phyloP scores from a whole-genome alignment of 2,888 invertebrate species.

The Buathra laborator region DNA sequence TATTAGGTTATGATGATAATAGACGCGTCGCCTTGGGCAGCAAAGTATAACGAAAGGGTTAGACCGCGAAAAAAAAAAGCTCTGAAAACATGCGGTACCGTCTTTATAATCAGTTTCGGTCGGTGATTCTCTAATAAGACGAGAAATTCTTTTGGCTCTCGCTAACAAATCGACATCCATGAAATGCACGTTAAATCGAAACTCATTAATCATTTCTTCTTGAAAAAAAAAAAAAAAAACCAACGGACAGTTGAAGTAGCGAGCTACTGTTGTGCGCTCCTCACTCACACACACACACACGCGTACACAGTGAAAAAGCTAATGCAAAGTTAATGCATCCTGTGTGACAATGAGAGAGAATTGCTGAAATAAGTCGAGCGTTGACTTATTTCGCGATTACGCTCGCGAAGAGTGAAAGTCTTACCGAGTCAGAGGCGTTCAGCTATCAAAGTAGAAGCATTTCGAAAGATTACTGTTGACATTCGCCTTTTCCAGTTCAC shows the following conservation, averaged over 20 bases:
- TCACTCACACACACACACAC: not conserved
- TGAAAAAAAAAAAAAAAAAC: not conserved
- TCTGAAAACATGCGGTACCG: slow-evolving; percentile 45
- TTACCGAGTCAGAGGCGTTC: slow-evolving; percentile 59
- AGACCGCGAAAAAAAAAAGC: not conserved
- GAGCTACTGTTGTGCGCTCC: not conserved
- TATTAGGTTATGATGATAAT: slow-evolving; percentile 1
- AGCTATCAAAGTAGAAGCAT: slow-evolving; percentile 63
- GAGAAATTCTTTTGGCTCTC: slow-evolving; percentile 26
- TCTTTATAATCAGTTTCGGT: slow-evolving; percentile 42
- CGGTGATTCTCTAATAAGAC: slow-evolving; percentile 37
- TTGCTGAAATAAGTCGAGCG: slow-evolving; percentile 59
- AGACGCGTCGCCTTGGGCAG: slow-evolving; percentile 3
- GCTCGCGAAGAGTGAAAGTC: slow-evolving; percentile 42
- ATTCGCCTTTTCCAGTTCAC: slow-evolving; percentile 51
- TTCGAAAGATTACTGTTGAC: slow-evolving; percentile 67
- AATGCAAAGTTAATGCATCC: slow-evolving; percentile 61
- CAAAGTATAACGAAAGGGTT: slow-evolving; percentile 28
- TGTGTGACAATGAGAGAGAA: slow-evolving; percentile 45
- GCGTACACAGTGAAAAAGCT: slow-evolving; percentile 24
- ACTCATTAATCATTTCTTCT: slow-evolving; percentile 52
- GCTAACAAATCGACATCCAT: slow-evolving; percentile 52
- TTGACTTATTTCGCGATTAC: slow-evolving; percentile 51
- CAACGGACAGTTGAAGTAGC: not conserved
- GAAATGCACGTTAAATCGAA: slow-evolving; percentile 52